phyloP scores from a whole-genome alignment of 1,140 invertebrate genomes.

The Brachionus paranguensis region DNA sequence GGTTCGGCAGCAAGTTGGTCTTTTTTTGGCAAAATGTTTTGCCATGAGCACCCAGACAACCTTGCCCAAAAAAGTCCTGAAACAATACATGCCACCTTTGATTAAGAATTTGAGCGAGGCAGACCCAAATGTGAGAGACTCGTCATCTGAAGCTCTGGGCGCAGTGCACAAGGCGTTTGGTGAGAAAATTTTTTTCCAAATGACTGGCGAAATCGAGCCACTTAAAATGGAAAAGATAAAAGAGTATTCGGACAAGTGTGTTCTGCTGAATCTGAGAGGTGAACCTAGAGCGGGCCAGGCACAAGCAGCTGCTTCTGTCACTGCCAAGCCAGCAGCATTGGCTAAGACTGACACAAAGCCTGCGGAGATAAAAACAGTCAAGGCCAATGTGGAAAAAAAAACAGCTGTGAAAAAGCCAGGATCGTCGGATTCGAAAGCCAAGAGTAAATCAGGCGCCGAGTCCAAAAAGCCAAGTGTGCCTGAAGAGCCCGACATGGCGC shows the following conservation, averaged over 20 bases:
- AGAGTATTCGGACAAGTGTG: conserved; percentile 84
- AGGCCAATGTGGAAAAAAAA: conserved; percentile 43
- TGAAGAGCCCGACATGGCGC: conserved; percentile 41
- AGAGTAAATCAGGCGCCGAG: conserved; percentile 42
- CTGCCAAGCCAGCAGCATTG: conserved; percentile 43
- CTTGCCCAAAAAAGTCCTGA: conserved; percentile 85
- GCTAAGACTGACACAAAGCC: conserved; percentile 41
- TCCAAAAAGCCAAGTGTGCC: conserved; percentile 42
- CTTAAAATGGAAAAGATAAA: conserved; percentile 66
- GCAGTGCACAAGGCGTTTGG: conserved; percentile 70
- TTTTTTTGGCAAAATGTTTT: conserved; percentile 78
- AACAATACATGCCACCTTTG: conserved; percentile 71
- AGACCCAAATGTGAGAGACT: conserved; percentile 57
- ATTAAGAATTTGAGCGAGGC: conserved; percentile 56
- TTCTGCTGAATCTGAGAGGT: conserved; percentile 63
- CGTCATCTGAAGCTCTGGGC: conserved; percentile 55
- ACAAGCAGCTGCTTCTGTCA: conserved; percentile 42
- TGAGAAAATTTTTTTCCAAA: conserved; percentile 77
- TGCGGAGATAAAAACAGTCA: conserved; percentile 41
- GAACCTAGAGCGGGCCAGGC: conserved; percentile 56
- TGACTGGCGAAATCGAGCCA: conserved; percentile 84
- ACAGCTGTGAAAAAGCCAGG: not conserved
- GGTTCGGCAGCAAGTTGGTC: conserved; percentile 82
- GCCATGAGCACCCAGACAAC: conserved; percentile 69
- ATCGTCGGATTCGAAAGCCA: not conserved